A percentile compares a stretch with the other conserved stretches of the same genome.
phyloP scores from a whole-genome alignment of 2,797 vertebrate genomes.

The Calcarius lapponicus region DNA sequence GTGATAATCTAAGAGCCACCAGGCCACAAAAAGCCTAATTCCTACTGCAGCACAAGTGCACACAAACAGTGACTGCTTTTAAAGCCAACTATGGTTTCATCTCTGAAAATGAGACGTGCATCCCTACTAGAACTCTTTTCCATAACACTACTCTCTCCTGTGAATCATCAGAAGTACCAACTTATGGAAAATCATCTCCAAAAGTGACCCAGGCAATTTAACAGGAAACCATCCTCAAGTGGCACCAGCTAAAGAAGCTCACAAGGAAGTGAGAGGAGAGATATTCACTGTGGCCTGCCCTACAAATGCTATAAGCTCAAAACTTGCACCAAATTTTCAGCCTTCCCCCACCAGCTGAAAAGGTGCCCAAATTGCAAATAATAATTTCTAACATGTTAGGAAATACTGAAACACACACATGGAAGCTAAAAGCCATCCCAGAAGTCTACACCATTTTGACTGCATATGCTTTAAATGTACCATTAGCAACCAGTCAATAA shows the following conservation, averaged over 20 bases:
- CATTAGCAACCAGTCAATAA: conserved; percentile 6
- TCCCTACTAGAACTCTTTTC: not conserved
- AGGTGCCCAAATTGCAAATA: not conserved
- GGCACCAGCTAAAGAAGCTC: not conserved
- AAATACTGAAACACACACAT: not conserved
- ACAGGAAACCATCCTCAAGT: not conserved
- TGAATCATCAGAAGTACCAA: not conserved
- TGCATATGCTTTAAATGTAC: not conserved
- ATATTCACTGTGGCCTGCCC: not conserved
- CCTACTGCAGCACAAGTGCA: not conserved
- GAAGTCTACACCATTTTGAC: not conserved
- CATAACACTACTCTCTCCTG: not conserved
- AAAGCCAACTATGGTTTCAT: not conserved
- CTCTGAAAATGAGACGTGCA: not conserved
- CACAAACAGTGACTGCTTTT: not conserved
- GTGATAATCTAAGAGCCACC: not conserved
- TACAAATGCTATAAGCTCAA: not conserved
- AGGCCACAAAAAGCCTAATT: not conserved
- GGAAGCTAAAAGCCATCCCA: not conserved
- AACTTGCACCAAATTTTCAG: not conserved
- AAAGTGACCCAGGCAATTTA: not conserved
- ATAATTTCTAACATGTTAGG: not conserved
- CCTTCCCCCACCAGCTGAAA: not conserved
- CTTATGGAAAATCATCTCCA: not conserved
- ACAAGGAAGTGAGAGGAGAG: not conserved